Conservation (phyloP, 2,113 vertebrate genomes). For the Rana temporaria region DNA sequence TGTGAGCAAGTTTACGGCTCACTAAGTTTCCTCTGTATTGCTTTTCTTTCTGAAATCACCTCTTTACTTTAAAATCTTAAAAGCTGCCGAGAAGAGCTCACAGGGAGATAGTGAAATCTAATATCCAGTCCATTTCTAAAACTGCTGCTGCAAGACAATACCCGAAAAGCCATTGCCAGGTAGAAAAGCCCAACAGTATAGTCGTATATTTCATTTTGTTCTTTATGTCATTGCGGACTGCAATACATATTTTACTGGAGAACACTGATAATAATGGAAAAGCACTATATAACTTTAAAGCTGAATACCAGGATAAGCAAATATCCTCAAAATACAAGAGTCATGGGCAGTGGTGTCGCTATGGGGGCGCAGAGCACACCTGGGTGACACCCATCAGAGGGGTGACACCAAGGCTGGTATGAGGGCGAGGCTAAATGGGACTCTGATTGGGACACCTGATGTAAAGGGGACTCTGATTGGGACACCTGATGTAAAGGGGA, state of each 20-base stretch:
- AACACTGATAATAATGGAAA: too few species aligned
- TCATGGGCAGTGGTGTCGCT: too few species aligned
- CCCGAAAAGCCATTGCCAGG: background rate
- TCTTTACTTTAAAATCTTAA: conserved; percentile 51
- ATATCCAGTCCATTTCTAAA: conserved; percentile 1
- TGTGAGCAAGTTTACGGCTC: conserved; percentile 59
- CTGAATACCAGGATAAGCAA: too few species aligned
- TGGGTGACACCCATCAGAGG: too few species aligned
- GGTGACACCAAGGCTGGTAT: too few species aligned
- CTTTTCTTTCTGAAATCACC: conserved; percentile 61
- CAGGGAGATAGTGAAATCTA: conserved; percentile 17
- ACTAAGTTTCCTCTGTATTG: conserved; percentile 59
- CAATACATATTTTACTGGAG: conserved; percentile 1
- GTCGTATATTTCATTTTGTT: conserved; percentile 9
- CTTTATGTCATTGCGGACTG: background rate
- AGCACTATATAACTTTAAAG: too few species aligned
- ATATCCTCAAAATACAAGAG: too few species aligned
- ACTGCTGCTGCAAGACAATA: background rate
- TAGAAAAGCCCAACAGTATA: background rate
- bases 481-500: too few species aligned
- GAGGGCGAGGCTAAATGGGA: too few species aligned
- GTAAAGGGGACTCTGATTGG: too few species aligned
- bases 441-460: too few species aligned
- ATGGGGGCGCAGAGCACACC: too few species aligned
- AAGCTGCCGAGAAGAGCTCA: background rate